Base-by-base conservation (phyloP, 2,113 vertebrate genomes). In the Chloropsis hardwickii region DNA sequence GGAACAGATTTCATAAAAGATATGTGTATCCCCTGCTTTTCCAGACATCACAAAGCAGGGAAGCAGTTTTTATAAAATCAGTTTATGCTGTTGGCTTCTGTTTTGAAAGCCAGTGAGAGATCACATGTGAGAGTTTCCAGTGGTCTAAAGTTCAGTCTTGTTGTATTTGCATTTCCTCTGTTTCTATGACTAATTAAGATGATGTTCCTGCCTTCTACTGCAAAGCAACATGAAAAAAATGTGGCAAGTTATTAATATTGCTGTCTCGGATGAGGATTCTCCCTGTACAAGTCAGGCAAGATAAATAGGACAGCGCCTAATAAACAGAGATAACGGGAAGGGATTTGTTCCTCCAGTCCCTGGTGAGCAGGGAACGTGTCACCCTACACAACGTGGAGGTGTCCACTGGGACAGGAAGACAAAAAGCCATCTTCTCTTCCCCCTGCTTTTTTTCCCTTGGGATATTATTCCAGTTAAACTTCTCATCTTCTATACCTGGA, bases 401-500 rank as follows among this genome's bases (percentile, higher is more conserved):
- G 54, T 70, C 45, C 37, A 42, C 19, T 50, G 65, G 7, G 54
- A 42, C 40, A 33, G 21, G 22, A 35, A 28, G 24, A 48, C 16
- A 53, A 86, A 72, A 83, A 31, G 3, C 2, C 31, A 16, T 28
- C n/a, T 53, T 42, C n/a, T 54, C 13, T 57, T 73, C 31, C 23
- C 23, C 6, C 11, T 6, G 2, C 0, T 51, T 57, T 33, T 35
- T 50, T 40, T 5, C 5, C 16, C 12, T 33, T 65, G 40, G 23
- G 70, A 8, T 14, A 15, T 40, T 70, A 31, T 23, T 76, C 18
- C 60, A 74, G 10, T 18, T 44, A 51, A n/a, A 12, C 35, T 35
- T n/a, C 65, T 15, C 1, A 13, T 77, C 7, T 39, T 21, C n/a
- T 29, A 0, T 42, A n/a, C 29, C 61, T 2, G 3, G 20, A 21